Evolutionary conservation across 2,113 vertebrate genomes (phyloP).

Genomic region (Amazona guildingii): DNA sequence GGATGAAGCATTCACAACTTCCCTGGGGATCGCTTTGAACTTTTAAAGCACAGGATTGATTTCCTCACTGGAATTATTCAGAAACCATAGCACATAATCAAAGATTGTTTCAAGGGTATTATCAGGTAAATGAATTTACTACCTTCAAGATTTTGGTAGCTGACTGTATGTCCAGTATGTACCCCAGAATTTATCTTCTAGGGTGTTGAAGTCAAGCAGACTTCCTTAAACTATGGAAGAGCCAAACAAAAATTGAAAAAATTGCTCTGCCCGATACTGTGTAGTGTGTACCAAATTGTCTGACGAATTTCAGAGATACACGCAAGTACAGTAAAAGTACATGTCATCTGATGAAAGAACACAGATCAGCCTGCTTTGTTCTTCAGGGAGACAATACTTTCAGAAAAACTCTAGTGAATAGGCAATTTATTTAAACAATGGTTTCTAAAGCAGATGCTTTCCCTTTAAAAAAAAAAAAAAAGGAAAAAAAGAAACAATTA

Average conservation of each 20-base stretch:
- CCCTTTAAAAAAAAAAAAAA: background rate
- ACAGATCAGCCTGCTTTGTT: background rate
- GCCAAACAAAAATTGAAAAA: background rate
- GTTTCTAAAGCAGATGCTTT: background rate
- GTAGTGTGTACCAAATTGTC: background rate
- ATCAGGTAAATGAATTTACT: background rate
- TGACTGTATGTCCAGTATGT: background rate
- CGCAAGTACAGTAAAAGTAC: background rate
- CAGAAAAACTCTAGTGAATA: background rate
- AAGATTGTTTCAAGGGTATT: background rate
- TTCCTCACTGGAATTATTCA: background rate
- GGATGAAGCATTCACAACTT: no score
- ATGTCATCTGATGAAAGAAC: background rate
- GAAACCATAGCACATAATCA: background rate
- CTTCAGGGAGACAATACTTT: background rate
- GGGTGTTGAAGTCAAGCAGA: background rate
- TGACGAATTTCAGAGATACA: background rate
- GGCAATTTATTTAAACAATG: background rate
- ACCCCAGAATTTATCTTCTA: background rate
- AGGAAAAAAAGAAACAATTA: no score
- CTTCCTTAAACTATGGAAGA: background rate
- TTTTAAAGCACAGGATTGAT: background rate
- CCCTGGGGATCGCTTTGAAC: background rate
- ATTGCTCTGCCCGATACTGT: background rate
- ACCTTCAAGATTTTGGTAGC: background rate